phyloP scores from a whole-genome alignment of 2,888 invertebrate species.

The Tenthredo amoena region DNA sequence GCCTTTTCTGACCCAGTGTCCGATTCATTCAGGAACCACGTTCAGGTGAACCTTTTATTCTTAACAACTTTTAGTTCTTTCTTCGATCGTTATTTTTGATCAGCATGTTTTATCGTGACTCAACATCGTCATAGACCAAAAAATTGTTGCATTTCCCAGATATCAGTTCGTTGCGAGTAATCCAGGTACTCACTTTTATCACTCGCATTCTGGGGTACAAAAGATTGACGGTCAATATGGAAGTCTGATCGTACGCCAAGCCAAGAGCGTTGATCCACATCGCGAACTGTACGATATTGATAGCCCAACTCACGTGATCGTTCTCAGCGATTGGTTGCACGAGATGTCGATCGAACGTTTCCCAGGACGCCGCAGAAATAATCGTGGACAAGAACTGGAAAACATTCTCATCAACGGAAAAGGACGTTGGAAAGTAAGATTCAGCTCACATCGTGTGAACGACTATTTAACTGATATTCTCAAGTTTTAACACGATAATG shows the following conservation, averaged over 20 bases:
- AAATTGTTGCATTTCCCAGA: constrained; percentile 51
- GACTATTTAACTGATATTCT: not conserved
- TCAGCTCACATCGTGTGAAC: not conserved
- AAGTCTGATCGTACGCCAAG: constrained; percentile 57
- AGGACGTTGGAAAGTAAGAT: constrained; percentile 66
- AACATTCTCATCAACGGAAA: constrained; percentile 74
- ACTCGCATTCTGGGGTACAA: constrained; percentile 60
- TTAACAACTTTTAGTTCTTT: not conserved
- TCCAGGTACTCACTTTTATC: constrained; percentile 65
- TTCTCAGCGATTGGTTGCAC: constrained; percentile 59
- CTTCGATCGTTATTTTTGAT: not conserved
- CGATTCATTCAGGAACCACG: constrained; percentile 44
- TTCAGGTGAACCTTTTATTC: constrained; percentile 35
- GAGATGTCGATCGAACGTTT: constrained; percentile 72
- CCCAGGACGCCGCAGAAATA: constrained; percentile 77
- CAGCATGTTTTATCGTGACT: not conserved
- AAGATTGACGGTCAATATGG: constrained; percentile 62
- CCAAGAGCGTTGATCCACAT: constrained; percentile 55
- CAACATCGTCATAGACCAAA: not conserved
- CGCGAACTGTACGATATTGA: constrained; percentile 56
- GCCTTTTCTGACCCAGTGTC: constrained; percentile 48
- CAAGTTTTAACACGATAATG: not conserved
- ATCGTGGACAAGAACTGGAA: constrained; percentile 74
- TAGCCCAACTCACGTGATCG: constrained; percentile 52
- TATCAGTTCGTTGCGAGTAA: constrained; percentile 60